Conservation (phyloP, 2,797 vertebrate genomes). For the Falco naumanni region DNA sequence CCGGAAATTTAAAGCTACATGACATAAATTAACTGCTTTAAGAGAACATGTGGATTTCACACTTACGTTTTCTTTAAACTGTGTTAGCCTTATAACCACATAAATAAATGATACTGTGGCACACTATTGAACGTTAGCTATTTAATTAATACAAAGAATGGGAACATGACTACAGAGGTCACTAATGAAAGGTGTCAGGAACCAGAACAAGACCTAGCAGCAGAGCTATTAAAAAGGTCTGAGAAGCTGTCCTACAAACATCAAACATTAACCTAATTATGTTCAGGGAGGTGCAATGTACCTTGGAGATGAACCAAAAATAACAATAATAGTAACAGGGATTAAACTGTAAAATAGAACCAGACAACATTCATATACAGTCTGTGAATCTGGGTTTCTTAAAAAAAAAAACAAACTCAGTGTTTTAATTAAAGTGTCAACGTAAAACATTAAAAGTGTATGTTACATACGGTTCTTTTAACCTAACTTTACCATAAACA, state of each 20-base stretch:
- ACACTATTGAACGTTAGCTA: background rate
- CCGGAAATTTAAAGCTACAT: conserved; percentile 7
- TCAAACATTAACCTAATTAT: conserved; percentile 49
- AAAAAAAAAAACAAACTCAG: background rate
- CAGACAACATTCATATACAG: background rate
- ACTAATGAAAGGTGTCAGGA: conserved; percentile 33
- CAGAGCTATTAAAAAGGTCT: background rate
- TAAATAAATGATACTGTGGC: background rate
- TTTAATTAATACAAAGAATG: background rate
- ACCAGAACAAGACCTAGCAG: background rate
- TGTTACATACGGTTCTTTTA: background rate
- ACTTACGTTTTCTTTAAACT: background rate
- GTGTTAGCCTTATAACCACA: background rate
- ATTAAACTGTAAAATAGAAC: conserved; percentile 3
- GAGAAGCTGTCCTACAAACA: conserved; percentile 33
- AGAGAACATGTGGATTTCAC: background rate
- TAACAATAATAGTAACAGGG: background rate
- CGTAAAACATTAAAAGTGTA: background rate
- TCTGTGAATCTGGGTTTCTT: background rate
- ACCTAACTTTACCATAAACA: background rate
- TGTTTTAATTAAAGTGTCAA: background rate
- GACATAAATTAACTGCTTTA: background rate
- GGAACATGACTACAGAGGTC: conserved; percentile 17
- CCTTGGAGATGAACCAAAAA: conserved; percentile 25
- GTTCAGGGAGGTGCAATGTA: background rate